Evolutionary conservation across 2,797 vertebrate species (phyloP).

Genomic region (Telmatherina bonti): DNA sequence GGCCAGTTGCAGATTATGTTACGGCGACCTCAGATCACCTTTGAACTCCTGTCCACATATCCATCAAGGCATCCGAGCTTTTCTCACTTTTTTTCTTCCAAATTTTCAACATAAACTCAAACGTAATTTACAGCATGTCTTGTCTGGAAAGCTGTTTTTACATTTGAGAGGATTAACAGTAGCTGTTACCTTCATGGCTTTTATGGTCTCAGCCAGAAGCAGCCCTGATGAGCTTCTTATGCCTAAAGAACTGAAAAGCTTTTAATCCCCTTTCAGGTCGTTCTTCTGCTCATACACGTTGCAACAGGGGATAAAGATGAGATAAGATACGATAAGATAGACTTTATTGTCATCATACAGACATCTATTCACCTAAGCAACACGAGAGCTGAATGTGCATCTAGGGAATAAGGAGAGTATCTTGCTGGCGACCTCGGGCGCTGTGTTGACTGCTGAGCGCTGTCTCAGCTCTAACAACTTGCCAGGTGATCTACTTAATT

Average conservation of each 20-base stretch:
- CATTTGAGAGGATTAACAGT: slow-evolving; percentile 25
- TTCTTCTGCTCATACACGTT: slow-evolving; percentile 66
- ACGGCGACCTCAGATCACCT: background rate
- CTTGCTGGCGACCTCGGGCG: slow-evolving; percentile 15
- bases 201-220: slow-evolving; percentile 52
- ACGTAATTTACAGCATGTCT: background rate
- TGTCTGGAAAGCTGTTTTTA: slow-evolving; percentile 18
- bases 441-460: slow-evolving; percentile 39
- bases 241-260: slow-evolving; percentile 76
- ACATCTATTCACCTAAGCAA: too few relatives aligned
- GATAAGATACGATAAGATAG: too few relatives aligned
- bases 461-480: slow-evolving; percentile 20
- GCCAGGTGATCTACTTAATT: slow-evolving; percentile 66
- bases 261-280: slow-evolving; percentile 79
- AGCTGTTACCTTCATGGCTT: slow-evolving; percentile 30
- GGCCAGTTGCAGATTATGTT: background rate
- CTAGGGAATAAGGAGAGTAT: too few relatives aligned
- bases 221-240: slow-evolving; percentile 72
- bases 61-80: background rate
- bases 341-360: too few relatives aligned
- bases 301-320: slow-evolving; percentile 49
- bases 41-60: slow-evolving; percentile 2
- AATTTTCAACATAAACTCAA: background rate
- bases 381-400: too few relatives aligned
- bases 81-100: background rate